Evolutionary conservation across 2,113 vertebrate species (phyloP).

Genomic region (Myiozetetes cayanensis): DNA sequence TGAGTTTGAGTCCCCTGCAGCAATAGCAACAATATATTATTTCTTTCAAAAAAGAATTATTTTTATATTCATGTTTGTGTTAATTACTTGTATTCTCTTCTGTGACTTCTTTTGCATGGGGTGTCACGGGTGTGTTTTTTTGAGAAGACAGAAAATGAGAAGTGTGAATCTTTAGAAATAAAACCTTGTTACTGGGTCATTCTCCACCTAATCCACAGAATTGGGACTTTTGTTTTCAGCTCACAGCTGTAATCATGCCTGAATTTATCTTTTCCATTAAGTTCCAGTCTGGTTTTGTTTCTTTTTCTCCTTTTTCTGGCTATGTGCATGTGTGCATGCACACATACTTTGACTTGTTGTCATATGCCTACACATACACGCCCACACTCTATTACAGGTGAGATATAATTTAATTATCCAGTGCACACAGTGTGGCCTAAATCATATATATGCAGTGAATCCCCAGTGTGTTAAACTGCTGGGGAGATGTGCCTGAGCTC

Average conservation of each 20-base stretch:
- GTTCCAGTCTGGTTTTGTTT: not conserved
- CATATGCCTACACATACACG: rapidly evolving
- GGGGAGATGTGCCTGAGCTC: not conserved
- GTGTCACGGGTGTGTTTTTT: not conserved
- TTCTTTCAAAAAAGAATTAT: rapidly evolving
- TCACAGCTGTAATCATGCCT: not conserved
- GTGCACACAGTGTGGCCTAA: not conserved
- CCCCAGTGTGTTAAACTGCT: not conserved
- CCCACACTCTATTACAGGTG: not conserved
- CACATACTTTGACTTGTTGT: not conserved
- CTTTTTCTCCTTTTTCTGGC: not conserved
- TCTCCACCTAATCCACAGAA: not conserved
- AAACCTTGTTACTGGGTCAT: not conserved
- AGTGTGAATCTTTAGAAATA: not conserved
- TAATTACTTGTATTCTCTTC: not conserved
- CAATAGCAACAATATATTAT: not conserved
- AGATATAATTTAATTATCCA: not conserved
- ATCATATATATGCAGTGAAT: not conserved
- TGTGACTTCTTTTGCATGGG: not conserved
- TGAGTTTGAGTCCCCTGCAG: not conserved
- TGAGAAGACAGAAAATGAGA: not conserved
- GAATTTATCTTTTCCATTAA: constrained; percentile 36
- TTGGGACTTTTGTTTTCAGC: not conserved
- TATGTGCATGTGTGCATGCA: not conserved
- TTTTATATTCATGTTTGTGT: not conserved